Percentiles rank a stretch among this genome's conserved stretches.
Conservation (phyloP, 2,797 vertebrate genomes). For the Bovichtus variegatus region DNA sequence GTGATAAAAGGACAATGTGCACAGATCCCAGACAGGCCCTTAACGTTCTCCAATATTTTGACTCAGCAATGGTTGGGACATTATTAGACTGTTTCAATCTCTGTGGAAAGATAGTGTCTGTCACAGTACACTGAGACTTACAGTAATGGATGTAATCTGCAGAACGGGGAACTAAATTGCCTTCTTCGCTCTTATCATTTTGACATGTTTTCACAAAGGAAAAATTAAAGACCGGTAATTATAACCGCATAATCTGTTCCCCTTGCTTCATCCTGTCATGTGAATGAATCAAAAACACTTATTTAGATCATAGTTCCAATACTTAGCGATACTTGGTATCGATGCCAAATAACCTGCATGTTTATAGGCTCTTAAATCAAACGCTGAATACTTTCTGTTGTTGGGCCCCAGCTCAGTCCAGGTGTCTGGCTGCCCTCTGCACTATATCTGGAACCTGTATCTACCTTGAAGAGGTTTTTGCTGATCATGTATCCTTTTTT, state of each 20-base stretch:
- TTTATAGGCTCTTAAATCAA: slow-evolving; percentile 9
- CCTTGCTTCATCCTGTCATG: slow-evolving; percentile 27
- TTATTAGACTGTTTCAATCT: slow-evolving; percentile 51
- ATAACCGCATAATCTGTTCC: slow-evolving; percentile 17
- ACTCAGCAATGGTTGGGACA: slow-evolving; percentile 38
- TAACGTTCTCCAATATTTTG: slow-evolving; percentile 45
- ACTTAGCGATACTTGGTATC: neutral
- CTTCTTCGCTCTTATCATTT: slow-evolving; percentile 34
- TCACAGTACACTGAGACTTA: slow-evolving; percentile 26
- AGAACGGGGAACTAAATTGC: slow-evolving; percentile 16
- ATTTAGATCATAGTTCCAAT: slow-evolving; percentile 18
- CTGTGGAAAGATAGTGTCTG: slow-evolving; percentile 31
- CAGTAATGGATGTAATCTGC: slow-evolving; percentile 25
- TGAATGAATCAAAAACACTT: slow-evolving; percentile 25
- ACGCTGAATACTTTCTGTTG: slow-evolving; percentile 16
- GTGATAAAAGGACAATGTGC: slow-evolving; percentile 40
- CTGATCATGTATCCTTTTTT: slow-evolving; percentile 44
- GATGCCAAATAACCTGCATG: slow-evolving; percentile 6
- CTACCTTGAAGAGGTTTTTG: slow-evolving; percentile 48
- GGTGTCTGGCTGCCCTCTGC: slow-evolving; percentile 51
- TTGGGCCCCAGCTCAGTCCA: slow-evolving; percentile 16
- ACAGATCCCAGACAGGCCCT: slow-evolving; percentile 35
- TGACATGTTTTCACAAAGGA: slow-evolving; percentile 54
- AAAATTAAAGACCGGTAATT: slow-evolving; percentile 46
- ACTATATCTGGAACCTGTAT: slow-evolving; percentile 60